phyloP scores from a whole-genome alignment of 2,797 vertebrate species.

The Parauchenoglanis ngamensis region DNA sequence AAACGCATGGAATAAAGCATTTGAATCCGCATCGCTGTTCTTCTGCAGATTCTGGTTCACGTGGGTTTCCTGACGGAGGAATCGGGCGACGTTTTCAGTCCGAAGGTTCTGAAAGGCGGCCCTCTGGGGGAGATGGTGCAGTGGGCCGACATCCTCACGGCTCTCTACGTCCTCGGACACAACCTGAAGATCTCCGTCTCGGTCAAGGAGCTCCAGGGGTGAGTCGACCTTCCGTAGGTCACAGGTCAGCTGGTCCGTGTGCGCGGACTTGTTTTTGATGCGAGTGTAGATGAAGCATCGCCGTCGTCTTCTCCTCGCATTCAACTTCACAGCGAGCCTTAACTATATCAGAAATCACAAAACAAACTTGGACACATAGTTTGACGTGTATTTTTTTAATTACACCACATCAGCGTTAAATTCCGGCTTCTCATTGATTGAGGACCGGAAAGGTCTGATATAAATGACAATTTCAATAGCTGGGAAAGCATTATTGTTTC shows the following conservation, averaged over 20 bases:
- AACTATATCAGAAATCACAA: too few species aligned
- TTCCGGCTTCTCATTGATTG: not conserved
- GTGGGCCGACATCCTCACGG: constrained; percentile 95
- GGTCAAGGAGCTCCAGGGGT: constrained; percentile 97
- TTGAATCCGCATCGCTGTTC: not conserved
- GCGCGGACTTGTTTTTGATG: not conserved
- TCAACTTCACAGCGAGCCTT: too few species aligned
- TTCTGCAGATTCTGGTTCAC: constrained; percentile 87
- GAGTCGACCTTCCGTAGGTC: constrained; percentile 61
- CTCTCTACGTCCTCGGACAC: constrained; percentile 92
- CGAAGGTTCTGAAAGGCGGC: constrained; percentile 92
- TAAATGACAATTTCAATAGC: not conserved
- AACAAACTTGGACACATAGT: not conserved
- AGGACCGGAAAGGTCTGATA: not conserved
- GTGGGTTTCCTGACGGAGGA: constrained; percentile 97
- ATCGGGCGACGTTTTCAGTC: constrained; percentile 95
- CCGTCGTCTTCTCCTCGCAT: too few species aligned
- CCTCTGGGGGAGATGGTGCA: constrained; percentile 98
- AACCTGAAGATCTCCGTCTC: constrained; percentile 85
- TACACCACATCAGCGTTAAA: too few species aligned
- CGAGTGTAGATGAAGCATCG: not conserved
- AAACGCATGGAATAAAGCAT: not conserved
- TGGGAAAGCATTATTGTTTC: not conserved
- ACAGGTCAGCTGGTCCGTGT: not conserved
- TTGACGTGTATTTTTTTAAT: too few species aligned